Evolutionary conservation across 2,113 vertebrate species (phyloP).

Genomic region (Nyctereutes procyonoides): DNA sequence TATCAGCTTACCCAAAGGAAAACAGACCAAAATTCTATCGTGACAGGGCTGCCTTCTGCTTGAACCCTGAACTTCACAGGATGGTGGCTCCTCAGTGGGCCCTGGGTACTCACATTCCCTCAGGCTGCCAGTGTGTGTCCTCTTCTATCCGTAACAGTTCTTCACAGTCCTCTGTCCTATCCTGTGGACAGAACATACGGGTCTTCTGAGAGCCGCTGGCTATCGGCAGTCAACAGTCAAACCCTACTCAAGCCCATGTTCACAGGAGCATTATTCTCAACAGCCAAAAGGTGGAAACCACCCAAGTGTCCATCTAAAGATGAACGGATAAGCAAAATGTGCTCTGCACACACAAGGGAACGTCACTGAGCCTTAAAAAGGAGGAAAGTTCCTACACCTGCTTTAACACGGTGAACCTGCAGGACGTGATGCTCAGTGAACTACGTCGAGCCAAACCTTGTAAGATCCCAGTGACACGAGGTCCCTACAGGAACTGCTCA

Average conservation of each 20-base stretch:
- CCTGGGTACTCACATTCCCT: slow-evolving; percentile 87
- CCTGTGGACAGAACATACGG: slow-evolving; percentile 84
- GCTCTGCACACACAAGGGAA: fast-evolving
- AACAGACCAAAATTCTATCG: neutral
- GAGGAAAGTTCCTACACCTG: neutral
- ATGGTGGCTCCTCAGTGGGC: neutral
- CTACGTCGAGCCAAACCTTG: neutral
- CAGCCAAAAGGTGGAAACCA: neutral
- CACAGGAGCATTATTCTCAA: neutral
- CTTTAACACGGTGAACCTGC: neutral
- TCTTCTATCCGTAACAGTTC: slow-evolving; percentile 97
- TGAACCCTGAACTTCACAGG: neutral
- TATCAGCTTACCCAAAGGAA: neutral
- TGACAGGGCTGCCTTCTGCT: neutral
- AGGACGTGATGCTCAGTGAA: neutral
- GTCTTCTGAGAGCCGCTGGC: slow-evolving; percentile 58
- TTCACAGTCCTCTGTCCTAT: slow-evolving; percentile 90
- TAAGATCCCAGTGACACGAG: neutral
- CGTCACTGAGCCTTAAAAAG: neutral
- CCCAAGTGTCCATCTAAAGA: neutral
- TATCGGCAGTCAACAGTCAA: slow-evolving; percentile 12
- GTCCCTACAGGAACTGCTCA: neutral
- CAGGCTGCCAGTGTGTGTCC: slow-evolving; percentile 90
- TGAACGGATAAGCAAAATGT: neutral
- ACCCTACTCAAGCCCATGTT: neutral